Evolutionary conservation across 2,797 vertebrate species (phyloP).

Genomic region (Sebastes paucispinis): DNA sequence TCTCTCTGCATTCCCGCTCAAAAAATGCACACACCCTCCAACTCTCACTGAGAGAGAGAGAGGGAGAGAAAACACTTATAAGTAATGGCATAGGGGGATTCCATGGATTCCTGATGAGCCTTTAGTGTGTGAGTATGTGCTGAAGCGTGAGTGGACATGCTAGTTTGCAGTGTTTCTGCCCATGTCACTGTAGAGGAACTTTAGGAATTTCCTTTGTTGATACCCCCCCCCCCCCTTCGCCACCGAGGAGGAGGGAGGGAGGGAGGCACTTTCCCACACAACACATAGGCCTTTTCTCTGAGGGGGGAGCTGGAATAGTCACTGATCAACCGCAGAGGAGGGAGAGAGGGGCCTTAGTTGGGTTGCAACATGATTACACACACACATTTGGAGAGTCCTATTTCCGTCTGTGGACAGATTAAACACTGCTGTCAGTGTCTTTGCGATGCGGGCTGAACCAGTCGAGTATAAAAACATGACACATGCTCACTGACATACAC

Average conservation of each 20-base stretch:
- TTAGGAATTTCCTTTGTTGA: slow-evolving; percentile 82
- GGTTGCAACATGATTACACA: slow-evolving; percentile 52
- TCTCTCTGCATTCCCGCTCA: slow-evolving; percentile 20
- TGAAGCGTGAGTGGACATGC: slow-evolving; percentile 68
- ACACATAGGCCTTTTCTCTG: slow-evolving; percentile 59
- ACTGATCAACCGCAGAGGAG: slow-evolving; percentile 65
- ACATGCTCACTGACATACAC: slow-evolving; percentile 8
- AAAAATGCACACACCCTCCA: background rate
- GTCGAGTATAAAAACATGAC: slow-evolving; percentile 4
- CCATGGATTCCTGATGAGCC: slow-evolving; percentile 63
- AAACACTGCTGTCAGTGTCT: slow-evolving; percentile 41
- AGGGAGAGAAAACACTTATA: slow-evolving; percentile 28
- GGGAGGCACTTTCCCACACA: slow-evolving; percentile 73
- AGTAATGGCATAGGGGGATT: slow-evolving; percentile 53
- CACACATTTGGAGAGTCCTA: slow-evolving; percentile 41
- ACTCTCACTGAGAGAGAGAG: background rate
- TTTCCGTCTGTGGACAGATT: slow-evolving; percentile 55
- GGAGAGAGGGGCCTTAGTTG: slow-evolving; percentile 57
- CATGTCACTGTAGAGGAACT: slow-evolving; percentile 81
- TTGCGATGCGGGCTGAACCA: slow-evolving; percentile 10
- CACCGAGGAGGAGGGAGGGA: slow-evolving; percentile 19
- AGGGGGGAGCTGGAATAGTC: slow-evolving; percentile 52
- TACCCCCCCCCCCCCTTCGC: slow-evolving; percentile 24
- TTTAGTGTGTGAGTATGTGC: slow-evolving; percentile 45
- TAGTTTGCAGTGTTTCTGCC: slow-evolving; percentile 53